These are phyloP conservation scores for Patiria pectinifera DNA, from an alignment of 53 echinoderm and acorn worm species.

Conservation along the genomic window DNA sequence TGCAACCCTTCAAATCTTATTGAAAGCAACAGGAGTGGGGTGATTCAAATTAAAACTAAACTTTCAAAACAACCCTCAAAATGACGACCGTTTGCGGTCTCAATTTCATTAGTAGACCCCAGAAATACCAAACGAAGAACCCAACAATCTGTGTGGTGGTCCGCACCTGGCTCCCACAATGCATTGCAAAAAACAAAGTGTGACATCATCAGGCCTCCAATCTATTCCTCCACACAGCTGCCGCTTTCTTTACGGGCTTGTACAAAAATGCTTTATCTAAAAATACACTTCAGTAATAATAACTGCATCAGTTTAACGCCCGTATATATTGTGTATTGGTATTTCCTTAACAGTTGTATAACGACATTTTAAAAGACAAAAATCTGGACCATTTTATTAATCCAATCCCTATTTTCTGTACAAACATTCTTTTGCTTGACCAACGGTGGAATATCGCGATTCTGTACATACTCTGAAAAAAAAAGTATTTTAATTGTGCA, in stretches of 20 bases:
- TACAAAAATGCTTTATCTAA: neutral
- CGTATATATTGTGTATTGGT: neutral
- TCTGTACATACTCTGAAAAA: conserved; percentile 19
- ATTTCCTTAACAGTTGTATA: neutral
- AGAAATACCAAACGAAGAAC: too few relatives aligned
- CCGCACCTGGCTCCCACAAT: too few relatives aligned
- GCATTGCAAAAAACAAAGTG: too few relatives aligned
- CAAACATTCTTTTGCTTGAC: conserved; percentile 48
- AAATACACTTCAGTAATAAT: neutral
- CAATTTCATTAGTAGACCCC: too few relatives aligned
- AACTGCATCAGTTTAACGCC: neutral
- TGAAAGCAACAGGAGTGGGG: too few relatives aligned
- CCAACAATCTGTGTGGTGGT: too few relatives aligned
- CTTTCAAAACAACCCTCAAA: too few relatives aligned
- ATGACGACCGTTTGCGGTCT: too few relatives aligned
- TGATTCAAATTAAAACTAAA: too few relatives aligned
- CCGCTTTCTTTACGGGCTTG: neutral
- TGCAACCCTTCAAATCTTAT: too few relatives aligned
- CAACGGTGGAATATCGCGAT: conserved; percentile 1
- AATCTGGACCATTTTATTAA: neutral
- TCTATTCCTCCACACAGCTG: neutral
- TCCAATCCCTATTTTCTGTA: neutral
- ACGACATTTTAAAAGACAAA: neutral
- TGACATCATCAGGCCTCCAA: neutral
- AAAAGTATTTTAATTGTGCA: conserved; percentile 1